Conservation (phyloP, 1,140 invertebrate genomes). For the Dendroctonus valens region DNA sequence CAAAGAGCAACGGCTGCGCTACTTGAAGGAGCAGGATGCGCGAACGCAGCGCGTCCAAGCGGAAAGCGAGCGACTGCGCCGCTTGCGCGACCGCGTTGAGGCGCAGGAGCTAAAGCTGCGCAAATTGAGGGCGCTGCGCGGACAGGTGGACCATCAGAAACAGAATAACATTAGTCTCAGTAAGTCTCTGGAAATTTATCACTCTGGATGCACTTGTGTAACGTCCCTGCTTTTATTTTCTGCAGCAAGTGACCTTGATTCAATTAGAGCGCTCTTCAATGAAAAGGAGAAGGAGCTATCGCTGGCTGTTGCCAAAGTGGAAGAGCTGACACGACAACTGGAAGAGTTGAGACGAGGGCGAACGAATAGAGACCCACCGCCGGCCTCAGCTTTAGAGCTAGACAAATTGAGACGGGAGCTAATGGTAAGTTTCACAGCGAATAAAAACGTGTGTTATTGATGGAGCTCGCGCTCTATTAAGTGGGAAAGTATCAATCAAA, state of each 20-base stretch:
- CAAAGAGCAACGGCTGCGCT: conserved; percentile 89
- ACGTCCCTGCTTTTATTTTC: conserved; percentile 39
- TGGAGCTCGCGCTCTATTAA: not conserved
- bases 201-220: not conserved
- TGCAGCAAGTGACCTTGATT: conserved; percentile 90
- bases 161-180: conserved; percentile 88
- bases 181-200: conserved; percentile 67
- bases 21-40: conserved; percentile 90
- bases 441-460: not conserved
- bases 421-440: conserved; percentile 64
- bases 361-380: conserved; percentile 55
- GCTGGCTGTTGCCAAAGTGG: conserved; percentile 91
- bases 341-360: conserved; percentile 80
- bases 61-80: conserved; percentile 82
- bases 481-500: too few relatives aligned
- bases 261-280: conserved; percentile 92
- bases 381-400: conserved; percentile 78
- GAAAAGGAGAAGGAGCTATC: conserved; percentile 96
- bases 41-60: conserved; percentile 79
- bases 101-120: conserved; percentile 91
- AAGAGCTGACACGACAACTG: conserved; percentile 89
- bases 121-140: conserved; percentile 82
- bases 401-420: conserved; percentile 88
- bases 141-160: conserved; percentile 89
- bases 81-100: conserved; percentile 87